phyloP scores from a whole-genome alignment of 2,888 invertebrate genomes.

The Erynnis tages region DNA sequence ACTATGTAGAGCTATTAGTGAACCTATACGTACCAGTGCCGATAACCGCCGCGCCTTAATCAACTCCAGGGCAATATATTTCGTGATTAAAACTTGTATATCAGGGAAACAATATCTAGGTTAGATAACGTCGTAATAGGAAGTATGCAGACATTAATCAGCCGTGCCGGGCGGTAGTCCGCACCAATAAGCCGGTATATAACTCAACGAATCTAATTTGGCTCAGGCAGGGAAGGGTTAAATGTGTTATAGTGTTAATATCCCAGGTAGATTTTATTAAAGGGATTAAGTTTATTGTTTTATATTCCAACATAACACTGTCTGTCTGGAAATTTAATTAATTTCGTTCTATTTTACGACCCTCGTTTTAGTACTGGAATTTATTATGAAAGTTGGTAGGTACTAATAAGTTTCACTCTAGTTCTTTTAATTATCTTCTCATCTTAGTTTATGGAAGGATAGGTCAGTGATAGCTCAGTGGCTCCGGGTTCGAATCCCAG shows the following conservation, averaged over 20 bases:
- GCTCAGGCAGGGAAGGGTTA: constrained; percentile 11
- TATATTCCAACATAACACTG: constrained; percentile 2
- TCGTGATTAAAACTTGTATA: constrained; percentile 11
- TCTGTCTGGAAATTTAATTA: not conserved
- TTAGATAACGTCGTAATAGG: constrained; percentile 10
- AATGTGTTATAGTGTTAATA: constrained; percentile 23
- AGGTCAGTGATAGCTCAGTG: too few relatives aligned
- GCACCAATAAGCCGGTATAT: constrained; percentile 32
- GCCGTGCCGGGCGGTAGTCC: constrained; percentile 23
- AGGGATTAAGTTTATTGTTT: constrained; percentile 18
- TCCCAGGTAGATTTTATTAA: constrained; percentile 20
- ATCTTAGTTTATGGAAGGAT: too few relatives aligned
- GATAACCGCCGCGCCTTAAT: too few relatives aligned
- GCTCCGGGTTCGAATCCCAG: too few relatives aligned
- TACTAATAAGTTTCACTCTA: too few relatives aligned
- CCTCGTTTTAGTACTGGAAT: too few relatives aligned
- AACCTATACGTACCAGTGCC: too few relatives aligned
- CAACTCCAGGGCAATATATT: too few relatives aligned
- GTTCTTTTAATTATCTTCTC: too few relatives aligned
- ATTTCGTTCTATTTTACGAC: not conserved
- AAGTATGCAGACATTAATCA: constrained; percentile 30
- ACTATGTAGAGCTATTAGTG: too few relatives aligned
- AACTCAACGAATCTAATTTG: constrained; percentile 33
- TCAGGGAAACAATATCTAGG: constrained; percentile 9
- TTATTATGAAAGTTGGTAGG: too few relatives aligned